Base-by-base conservation (phyloP, 2,888 invertebrate genomes). In the Clusia tigrina region DNA sequence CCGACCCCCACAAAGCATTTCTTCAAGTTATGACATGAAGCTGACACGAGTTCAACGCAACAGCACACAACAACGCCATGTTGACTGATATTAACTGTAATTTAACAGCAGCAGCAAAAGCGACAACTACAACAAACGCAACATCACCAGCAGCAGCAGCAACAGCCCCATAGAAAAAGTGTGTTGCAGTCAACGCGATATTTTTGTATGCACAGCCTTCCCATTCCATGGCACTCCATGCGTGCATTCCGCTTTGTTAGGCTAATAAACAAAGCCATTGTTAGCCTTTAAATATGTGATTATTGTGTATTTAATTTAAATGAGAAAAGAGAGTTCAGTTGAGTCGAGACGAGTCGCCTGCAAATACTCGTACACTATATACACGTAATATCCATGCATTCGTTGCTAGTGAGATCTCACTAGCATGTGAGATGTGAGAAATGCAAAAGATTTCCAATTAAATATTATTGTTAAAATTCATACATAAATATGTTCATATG, bases 11-110 rank as follows among this genome's bases (percentile, higher is more conserved):
- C 60, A 55, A 60, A 20, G 54, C 46, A 54, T 51, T 42, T 42
- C 42, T 17, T 3, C 42, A 53, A 22, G 25, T 18, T 42, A 10
- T 52, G 55, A 42, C 60, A 54, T 54, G 32, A 25, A 20, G 26
- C 51, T 55, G 48, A 55, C 55, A 55, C 48, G 55, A 60, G 60
- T 60, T 60, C 55, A 54, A 22, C 22, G 48, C 60, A 48, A 60
- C 53, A 42, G 54, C 42, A 42, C 26, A 55, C 2, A 55, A 23
- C 18, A 20, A 2, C 15, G 23, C 20, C 46, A 42, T 23, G 38
- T 23, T 38, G 53, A 12, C 17, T 54, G 26, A 42, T 54, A 53
- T 42, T 42, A 53, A 60, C 46, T 54, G 53, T 42, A 53, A 42
- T 53, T 54, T 17, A 53, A 42, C 24, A 24, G 26, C 51, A 17